A percentile compares a stretch with the other conserved stretches of the same genome.
Conservation (phyloP, 2,797 vertebrate genomes). For the Anabacerthia variegaticeps region DNA sequence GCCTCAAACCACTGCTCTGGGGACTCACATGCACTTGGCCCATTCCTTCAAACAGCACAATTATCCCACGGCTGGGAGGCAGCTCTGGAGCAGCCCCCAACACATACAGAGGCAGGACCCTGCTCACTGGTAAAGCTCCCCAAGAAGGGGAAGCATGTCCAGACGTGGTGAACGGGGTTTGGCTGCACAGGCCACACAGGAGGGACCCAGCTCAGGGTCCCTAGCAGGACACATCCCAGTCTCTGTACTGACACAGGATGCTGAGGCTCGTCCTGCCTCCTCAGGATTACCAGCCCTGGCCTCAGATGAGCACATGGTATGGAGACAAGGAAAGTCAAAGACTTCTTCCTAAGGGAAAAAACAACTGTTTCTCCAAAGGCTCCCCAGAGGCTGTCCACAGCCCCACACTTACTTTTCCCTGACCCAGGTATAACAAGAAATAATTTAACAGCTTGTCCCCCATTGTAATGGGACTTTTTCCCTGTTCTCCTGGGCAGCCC, state of each 20-base stretch:
- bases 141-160: accelerated
- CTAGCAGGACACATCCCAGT: accelerated
- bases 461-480: background rate
- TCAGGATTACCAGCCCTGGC: background rate
- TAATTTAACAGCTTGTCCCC: background rate
- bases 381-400: background rate
- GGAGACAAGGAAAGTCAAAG: background rate
- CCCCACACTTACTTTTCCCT: background rate
- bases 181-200: accelerated
- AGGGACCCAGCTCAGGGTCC: accelerated
- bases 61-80: background rate
- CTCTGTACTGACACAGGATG: background rate
- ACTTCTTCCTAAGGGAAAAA: background rate
- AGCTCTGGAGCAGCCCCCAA: background rate
- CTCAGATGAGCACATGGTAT: accelerated
- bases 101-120: background rate
- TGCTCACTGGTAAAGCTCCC: background rate
- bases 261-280: background rate
- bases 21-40: background rate
- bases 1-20: background rate
- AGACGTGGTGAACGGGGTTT: accelerated
- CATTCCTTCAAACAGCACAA: background rate
- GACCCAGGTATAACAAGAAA: background rate
- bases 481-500: background rate
- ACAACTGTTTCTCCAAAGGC: background rate